These are phyloP conservation scores for Ametastegia equiseti DNA, from an alignment of 2,888 invertebrate species.

Conservation along the genomic window DNA sequence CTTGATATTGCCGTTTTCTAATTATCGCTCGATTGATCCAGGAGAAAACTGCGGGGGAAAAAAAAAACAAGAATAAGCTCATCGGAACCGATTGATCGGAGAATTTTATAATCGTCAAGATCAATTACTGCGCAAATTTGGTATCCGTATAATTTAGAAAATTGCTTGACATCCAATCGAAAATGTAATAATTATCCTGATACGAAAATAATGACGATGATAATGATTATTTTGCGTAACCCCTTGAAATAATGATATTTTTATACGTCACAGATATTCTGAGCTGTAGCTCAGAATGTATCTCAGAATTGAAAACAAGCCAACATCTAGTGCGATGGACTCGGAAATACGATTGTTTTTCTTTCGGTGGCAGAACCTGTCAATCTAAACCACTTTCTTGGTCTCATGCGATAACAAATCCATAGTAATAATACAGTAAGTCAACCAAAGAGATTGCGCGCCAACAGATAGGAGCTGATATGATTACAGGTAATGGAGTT, in stretches of 20 bases:
- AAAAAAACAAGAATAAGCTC: too few relatives aligned
- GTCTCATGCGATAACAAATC: constrained; percentile 33
- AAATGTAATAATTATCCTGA: neutral
- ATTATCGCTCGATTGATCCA: neutral
- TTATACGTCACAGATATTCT: neutral
- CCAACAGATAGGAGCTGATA: constrained; percentile 23
- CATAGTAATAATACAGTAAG: constrained; percentile 20
- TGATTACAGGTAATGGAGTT: constrained; percentile 16
- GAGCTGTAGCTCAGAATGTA: neutral
- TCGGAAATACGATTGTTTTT: constrained; percentile 7
- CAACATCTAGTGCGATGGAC: constrained; percentile 11
- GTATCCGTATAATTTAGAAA: neutral
- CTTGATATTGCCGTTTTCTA: neutral
- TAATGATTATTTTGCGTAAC: too few relatives aligned
- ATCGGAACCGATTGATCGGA: too few relatives aligned
- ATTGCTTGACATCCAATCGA: neutral
- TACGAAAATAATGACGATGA: neutral
- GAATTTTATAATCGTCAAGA: constrained; percentile 6
- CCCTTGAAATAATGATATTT: neutral
- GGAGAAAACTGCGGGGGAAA: too few relatives aligned
- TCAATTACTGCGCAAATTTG: neutral
- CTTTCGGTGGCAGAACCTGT: constrained; percentile 37
- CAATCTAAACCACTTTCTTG: constrained; percentile 36
- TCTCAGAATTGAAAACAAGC: neutral
- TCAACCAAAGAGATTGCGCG: neutral